Evolutionary conservation across 2,797 vertebrate genomes (phyloP), one percentile per base, ranked within the genome.

Genomic region (Spizella passerina): DNA sequence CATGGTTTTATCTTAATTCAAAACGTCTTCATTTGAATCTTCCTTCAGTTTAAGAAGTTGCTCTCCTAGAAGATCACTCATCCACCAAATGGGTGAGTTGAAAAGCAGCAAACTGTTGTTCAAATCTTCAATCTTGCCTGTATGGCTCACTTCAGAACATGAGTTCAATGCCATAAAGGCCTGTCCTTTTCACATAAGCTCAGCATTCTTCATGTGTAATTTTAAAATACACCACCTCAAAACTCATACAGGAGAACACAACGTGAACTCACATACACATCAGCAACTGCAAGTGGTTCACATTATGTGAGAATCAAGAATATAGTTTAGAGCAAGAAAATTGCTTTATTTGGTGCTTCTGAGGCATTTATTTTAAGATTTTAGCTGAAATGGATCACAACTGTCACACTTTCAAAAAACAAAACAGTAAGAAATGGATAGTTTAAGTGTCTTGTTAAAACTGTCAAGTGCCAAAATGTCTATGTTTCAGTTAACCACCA

Each of bases 321-420:
- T 5, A 13, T 41, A 53, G 50, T 34, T 88, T 55, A 87, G 34
- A 80, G 61, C 20, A 92, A 94, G 44, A 82, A 85, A 77, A 69
- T 39, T 64, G 49, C 70, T 95, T 75, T 71, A 71, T 71, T 88
- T 90, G 57, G 53, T 93, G 68, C 39, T 56, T 90, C 36, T 3
- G 17, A 81, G 43, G 53, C 56, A 90, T 70, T 93, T 82, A 52
- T 63, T 79, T 87, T 53, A 82, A 77, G 22, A 41, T 93, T 90
- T 94, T 75, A 91, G 55, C 61, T 75, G 72, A 73, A 86, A 71
- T 26, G 22, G 49, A 46, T 30, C 14, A 18, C 12, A 60, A 55
- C 2, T 60, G 32, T 63, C 50, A 44, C 23, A 60, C 43, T 75
- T 69, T 41, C 4, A 17, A 43, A 57, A 65, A 63, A 3, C 2